These are phyloP conservation scores for Catharus bicknelli DNA, from an alignment of 2,113 vertebrate genomes.

Conservation along the genomic window DNA sequence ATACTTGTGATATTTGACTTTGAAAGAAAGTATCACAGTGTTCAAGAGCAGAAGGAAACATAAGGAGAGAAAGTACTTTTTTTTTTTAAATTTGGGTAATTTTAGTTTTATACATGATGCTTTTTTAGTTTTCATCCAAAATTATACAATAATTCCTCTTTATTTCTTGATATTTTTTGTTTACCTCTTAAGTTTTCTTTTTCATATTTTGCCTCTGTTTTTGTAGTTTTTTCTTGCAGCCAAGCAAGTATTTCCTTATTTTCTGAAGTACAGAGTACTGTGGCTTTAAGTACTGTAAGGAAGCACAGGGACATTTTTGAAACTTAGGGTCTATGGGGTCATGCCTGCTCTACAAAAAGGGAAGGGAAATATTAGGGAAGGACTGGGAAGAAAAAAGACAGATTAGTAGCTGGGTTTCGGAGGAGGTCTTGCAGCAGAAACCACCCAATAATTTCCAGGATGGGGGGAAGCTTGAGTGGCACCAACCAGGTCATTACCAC, in stretches of 20 bases:
- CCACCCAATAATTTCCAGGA: background rate
- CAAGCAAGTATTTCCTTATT: background rate
- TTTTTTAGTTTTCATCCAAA: background rate
- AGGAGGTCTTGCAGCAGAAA: background rate
- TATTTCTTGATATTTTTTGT: background rate
- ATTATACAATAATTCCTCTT: background rate
- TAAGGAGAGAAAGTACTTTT: background rate
- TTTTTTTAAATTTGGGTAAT: background rate
- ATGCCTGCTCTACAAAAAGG: fast-evolving
- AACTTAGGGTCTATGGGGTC: fast-evolving
- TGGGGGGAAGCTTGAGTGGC: background rate
- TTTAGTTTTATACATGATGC: background rate
- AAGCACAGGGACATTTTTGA: background rate
- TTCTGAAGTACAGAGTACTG: background rate
- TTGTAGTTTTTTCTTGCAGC: background rate
- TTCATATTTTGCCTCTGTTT: background rate
- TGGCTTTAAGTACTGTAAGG: background rate
- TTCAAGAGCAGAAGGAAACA: background rate
- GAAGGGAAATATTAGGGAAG: background rate
- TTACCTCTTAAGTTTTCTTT: background rate
- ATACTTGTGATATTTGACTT: background rate
- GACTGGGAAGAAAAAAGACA: background rate
- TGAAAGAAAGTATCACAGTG: background rate
- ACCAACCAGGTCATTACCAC: fast-evolving
- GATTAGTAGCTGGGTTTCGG: background rate